Evolutionary conservation across 2,888 invertebrate genomes (phyloP), one percentile per base, ranked within the genome.

Genomic region (Leptinotarsa rubiginosa): DNA sequence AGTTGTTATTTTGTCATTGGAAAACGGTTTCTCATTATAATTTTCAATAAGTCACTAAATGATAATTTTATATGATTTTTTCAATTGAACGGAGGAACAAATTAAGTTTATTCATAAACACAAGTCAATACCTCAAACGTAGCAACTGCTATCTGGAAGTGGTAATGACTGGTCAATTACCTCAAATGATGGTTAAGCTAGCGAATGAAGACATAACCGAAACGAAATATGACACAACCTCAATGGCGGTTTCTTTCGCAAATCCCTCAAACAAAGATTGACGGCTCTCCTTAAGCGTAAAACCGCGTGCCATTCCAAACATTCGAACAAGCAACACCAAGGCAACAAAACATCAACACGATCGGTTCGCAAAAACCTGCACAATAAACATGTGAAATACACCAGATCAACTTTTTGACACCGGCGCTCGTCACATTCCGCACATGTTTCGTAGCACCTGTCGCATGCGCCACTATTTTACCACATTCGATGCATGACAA

Each of bases 401-500:
- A 22, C 22, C 13, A 15, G 71, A 69, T 71, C 71, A 56, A 75
- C 72, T 75, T 72, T 75, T 72, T 73, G 72, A 70, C 68, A 72
- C 70, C 54, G 64, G 65, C 70, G 67, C 47, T 56, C 50, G 54
- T 18, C 16, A 22, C 69, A 74, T 74, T 70, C 70, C 74, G 62
- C 74, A 67, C 74, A 74, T 70, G 70, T 70, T 78, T 75, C 75
- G 76, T 75, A 77, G 76, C 80, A 80, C 80, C 78, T 78, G 80
- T 77, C 77, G 73, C 74, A 71, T 73, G 16, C 52, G 62, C 49
- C 52, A 70, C 68, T 69, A 47, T 56, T 54, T n/a, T 59, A 65
- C 71, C 41, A 20, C 15, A 62, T 22, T 65, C 5, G 31, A 41
- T 65, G 64, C 74, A 54, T 71, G 62, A 62, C 62, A 31, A 62